These are phyloP conservation scores for Beaufortia kweichowensis DNA, from an alignment of 2,113 vertebrate species.

Conservation along the genomic window DNA sequence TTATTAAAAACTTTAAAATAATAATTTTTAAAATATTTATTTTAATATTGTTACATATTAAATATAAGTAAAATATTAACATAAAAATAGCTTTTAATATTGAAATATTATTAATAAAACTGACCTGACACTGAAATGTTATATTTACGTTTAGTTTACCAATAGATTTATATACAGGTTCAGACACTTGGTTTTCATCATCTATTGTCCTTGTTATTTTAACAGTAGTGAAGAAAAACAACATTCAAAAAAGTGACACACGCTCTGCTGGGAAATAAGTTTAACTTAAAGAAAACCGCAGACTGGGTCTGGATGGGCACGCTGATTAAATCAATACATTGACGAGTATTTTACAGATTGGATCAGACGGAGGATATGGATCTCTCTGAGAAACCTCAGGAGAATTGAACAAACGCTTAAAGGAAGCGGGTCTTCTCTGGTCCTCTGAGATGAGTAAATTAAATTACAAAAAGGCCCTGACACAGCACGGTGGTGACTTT, in stretches of 20 bases:
- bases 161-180: too few relatives aligned
- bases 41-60: too few relatives aligned
- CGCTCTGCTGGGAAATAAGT: constrained; percentile 15
- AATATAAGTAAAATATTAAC: too few relatives aligned
- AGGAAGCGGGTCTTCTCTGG: constrained; percentile 13
- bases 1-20: too few relatives aligned
- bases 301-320: not conserved
- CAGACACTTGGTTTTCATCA: not conserved
- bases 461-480: constrained; percentile 20
- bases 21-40: too few relatives aligned
- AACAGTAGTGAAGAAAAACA: not conserved
- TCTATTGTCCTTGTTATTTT: not conserved
- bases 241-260: constrained; percentile 6
- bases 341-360: constrained; percentile 32
- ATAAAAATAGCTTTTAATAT: too few relatives aligned
- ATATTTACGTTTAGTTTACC: too few relatives aligned
- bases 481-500: constrained; percentile 9
- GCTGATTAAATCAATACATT: constrained; percentile 42
- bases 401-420: not conserved
- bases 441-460: constrained; percentile 17
- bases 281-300: constrained; percentile 18
- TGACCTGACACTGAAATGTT: too few relatives aligned
- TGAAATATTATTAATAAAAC: too few relatives aligned
- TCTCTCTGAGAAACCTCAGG: constrained; percentile 22
- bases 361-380: constrained; percentile 30